Percentiles rank a stretch among this genome's conserved stretches.
phyloP scores from a whole-genome alignment of 1,140 invertebrate species.

The Pogonognathellus flavescens region DNA sequence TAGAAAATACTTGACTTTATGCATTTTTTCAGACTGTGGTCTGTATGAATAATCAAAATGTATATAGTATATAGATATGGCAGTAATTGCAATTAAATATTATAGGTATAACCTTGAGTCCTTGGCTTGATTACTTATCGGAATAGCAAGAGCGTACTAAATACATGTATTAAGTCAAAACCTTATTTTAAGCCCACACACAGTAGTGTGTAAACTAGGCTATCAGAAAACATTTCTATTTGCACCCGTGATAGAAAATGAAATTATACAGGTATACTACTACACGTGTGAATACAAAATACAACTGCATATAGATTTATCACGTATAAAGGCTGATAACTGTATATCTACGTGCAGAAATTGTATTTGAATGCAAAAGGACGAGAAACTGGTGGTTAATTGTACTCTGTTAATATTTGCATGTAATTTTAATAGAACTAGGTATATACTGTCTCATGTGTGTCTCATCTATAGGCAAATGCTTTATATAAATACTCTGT shows the following conservation, averaged over 20 bases:
- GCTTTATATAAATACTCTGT: too few relatives aligned
- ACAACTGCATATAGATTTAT: neutral
- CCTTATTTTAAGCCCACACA: neutral
- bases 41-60: neutral
- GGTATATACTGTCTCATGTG: too few relatives aligned
- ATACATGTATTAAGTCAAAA: neutral
- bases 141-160: too few relatives aligned
- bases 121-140: conserved; percentile 25
- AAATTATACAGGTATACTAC: neutral
- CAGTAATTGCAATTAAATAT: neutral
- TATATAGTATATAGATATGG: neutral
- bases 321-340: too few relatives aligned
- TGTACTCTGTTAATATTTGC: too few relatives aligned
- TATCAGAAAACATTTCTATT: conserved; percentile 23
- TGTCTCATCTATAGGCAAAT: too few relatives aligned
- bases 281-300: neutral
- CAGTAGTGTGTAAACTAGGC: conserved; percentile 18
- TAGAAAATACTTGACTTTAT: neutral
- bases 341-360: too few relatives aligned
- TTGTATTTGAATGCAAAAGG: too few relatives aligned
- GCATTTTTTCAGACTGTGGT: neutral
- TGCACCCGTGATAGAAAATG: neutral
- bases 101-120: neutral
- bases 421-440: too few relatives aligned
- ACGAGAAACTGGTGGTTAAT: too few relatives aligned